These are phyloP conservation scores for Menidia beryllina DNA, from an alignment of 2,113 vertebrate genomes.

Conservation along the genomic window DNA sequence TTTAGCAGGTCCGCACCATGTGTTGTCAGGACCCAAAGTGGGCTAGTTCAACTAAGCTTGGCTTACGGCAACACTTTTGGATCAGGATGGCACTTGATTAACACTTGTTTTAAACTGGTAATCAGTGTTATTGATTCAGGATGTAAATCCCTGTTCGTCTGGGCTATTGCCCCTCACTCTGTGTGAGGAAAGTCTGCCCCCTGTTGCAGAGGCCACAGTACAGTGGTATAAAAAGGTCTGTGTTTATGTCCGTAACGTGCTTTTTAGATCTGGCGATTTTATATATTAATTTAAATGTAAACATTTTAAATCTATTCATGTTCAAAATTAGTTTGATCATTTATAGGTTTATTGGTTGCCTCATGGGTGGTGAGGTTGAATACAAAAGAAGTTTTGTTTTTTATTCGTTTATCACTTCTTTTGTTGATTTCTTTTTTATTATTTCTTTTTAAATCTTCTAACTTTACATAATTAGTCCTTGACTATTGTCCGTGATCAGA, in stretches of 20 bases:
- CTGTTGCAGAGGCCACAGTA: slow-evolving; percentile 22
- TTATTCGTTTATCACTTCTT: background rate
- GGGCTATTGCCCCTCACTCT: background rate
- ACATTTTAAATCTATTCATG: background rate
- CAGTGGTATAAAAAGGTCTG: background rate
- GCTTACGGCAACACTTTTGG: background rate
- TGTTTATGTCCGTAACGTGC: background rate
- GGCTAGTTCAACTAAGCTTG: background rate
- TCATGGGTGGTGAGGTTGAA: slow-evolving; percentile 3
- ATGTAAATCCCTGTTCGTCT: slow-evolving; percentile 4
- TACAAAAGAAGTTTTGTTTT: background rate
- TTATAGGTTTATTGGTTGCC: background rate
- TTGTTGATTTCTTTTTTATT: slow-evolving; percentile 1
- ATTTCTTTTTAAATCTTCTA: slow-evolving; percentile 1
- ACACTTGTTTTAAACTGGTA: background rate
- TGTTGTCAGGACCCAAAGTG: slow-evolving; percentile 13
- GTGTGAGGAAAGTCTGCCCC: slow-evolving; percentile 25
- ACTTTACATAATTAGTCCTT: slow-evolving; percentile 7
- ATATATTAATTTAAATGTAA: background rate
- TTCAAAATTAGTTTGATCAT: background rate
- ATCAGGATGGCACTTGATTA: slow-evolving; percentile 15
- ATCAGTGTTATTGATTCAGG: background rate
- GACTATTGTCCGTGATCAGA: slow-evolving; percentile 3
- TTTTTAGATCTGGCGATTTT: too few relatives aligned
- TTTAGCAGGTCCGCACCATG: slow-evolving; percentile 7